Evolutionary conservation across 2,113 vertebrate genomes (phyloP).

Genomic region (Toxotes chatareus): DNA sequence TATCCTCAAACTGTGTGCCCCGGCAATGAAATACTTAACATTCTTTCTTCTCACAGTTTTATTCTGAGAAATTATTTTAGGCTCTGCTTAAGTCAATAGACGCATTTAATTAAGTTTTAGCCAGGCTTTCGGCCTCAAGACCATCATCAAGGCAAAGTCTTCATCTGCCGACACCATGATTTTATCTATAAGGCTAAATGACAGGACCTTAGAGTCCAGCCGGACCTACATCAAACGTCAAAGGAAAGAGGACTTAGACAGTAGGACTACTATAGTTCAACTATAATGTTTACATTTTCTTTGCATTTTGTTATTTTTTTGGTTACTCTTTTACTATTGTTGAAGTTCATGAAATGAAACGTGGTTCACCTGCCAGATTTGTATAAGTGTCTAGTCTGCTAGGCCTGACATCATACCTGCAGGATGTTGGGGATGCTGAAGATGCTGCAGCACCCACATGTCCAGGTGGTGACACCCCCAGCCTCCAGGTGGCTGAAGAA

Average conservation of each 20-base stretch:
- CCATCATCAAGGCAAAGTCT: background rate
- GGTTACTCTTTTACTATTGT: too few species aligned
- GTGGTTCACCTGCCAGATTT: too few species aligned
- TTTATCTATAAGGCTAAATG: background rate
- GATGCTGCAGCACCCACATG: conserved; percentile 1
- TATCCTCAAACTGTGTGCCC: background rate
- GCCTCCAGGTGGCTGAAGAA: background rate
- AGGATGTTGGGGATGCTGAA: background rate
- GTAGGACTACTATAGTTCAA: too few species aligned
- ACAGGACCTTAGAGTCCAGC: background rate
- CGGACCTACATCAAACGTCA: background rate
- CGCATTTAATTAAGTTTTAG: background rate
- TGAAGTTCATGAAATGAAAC: too few species aligned
- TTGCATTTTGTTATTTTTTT: too few species aligned
- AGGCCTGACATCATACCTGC: background rate
- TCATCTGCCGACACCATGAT: background rate
- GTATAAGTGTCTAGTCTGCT: too few species aligned
- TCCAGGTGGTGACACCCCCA: conserved; percentile 18
- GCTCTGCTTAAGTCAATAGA: background rate
- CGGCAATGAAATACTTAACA: background rate
- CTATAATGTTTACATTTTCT: too few species aligned
- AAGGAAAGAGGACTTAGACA: too few species aligned
- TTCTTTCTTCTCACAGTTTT: background rate
- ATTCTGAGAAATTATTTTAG: background rate
- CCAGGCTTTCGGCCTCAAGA: background rate